Conservation (phyloP, 2,888 invertebrate genomes). For the Mimumesa dahlbomi region DNA sequence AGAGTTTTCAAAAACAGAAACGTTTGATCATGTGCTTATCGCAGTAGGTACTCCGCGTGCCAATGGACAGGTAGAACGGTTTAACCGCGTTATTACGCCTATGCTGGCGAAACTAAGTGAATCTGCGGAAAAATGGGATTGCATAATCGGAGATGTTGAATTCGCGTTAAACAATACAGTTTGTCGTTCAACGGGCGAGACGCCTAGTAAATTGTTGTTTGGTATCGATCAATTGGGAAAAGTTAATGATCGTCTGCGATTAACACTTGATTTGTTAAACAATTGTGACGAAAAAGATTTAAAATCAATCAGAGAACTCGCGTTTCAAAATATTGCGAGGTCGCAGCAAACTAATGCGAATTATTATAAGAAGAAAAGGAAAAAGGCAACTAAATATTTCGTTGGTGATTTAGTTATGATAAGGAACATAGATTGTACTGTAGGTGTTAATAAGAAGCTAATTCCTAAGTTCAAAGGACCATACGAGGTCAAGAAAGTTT, state of each 20-base stretch:
- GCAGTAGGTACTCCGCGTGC: neutral
- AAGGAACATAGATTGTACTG: neutral
- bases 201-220: too few relatives aligned
- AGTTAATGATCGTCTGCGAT: neutral
- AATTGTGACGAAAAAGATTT: neutral
- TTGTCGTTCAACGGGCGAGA: neutral
- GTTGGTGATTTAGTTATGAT: neutral
- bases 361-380: neutral
- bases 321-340: too few relatives aligned
- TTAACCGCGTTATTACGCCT: neutral
- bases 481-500: neutral
- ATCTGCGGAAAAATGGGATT: neutral
- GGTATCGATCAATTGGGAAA: neutral
- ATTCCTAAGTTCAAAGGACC: too few relatives aligned
- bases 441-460: too few relatives aligned
- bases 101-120: neutral
- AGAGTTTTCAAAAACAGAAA: neutral
- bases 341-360: neutral
- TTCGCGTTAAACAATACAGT: slow-evolving; percentile 1
- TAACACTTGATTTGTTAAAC: neutral
- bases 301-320: too few relatives aligned
- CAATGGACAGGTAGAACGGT: too few relatives aligned
- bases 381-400: neutral
- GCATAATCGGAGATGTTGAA: neutral
- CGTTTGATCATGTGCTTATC: neutral